phyloP scores from a whole-genome alignment of 2,113 vertebrate genomes.

The Solea senegalensis region DNA sequence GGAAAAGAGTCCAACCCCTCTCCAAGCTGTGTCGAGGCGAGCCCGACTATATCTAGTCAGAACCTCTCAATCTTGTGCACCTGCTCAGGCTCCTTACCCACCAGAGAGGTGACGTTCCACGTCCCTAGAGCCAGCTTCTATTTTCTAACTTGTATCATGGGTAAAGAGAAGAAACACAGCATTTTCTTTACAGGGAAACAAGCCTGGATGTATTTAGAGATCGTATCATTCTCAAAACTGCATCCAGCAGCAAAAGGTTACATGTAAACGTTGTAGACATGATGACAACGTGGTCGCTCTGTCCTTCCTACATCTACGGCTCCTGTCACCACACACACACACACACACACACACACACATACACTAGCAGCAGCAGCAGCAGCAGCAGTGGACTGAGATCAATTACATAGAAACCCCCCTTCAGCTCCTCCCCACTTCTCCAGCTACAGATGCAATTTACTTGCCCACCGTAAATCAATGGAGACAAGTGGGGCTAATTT shows the following conservation, averaged over 20 bases:
- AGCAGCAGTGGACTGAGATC: slow-evolving; percentile 44
- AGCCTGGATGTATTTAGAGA: neutral
- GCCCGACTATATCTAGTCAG: no score
- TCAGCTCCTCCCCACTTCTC: slow-evolving; percentile 18
- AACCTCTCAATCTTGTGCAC: no score
- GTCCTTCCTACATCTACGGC: slow-evolving; percentile 18
- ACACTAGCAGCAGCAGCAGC: neutral
- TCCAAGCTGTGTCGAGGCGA: no score
- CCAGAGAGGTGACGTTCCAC: no score
- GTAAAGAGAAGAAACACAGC: no score
- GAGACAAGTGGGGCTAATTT: slow-evolving; percentile 82
- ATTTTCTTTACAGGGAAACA: no score
- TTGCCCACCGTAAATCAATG: slow-evolving; percentile 78
- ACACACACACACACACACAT: neutral
- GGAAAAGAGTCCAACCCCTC: no score
- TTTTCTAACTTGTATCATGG: no score
- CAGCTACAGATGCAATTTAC: slow-evolving; percentile 78
- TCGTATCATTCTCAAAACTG: neutral
- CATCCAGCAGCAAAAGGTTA: slow-evolving; percentile 26
- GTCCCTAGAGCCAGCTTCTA: no score
- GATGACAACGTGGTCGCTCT: slow-evolving; percentile 22
- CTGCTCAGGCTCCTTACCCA: no score
- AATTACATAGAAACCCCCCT: slow-evolving; percentile 56
- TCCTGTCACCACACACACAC: slow-evolving; percentile 34
- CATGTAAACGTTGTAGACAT: slow-evolving; percentile 33